Percentiles rank a stretch among this genome's conserved stretches.
phyloP scores from a whole-genome alignment of 2,797 vertebrate genomes.

The Argentina silus region DNA sequence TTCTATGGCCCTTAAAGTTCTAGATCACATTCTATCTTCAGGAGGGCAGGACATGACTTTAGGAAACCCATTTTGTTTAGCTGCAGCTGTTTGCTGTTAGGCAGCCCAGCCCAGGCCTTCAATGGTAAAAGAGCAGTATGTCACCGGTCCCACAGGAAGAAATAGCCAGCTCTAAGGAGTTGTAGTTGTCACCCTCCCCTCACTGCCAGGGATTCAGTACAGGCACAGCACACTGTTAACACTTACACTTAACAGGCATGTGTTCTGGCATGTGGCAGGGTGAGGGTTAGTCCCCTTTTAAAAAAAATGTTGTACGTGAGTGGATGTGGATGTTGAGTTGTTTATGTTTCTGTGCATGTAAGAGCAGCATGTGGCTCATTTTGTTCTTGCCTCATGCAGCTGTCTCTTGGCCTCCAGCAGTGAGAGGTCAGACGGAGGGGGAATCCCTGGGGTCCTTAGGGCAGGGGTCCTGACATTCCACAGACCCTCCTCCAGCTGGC shows the following conservation, averaged over 20 bases:
- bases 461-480: constrained; percentile 17
- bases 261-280: neutral
- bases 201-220: constrained; percentile 16
- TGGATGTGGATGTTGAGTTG: constrained; percentile 2
- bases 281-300: neutral
- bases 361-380: constrained; percentile 12
- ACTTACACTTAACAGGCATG: constrained; percentile 16
- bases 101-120: constrained; percentile 21
- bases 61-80: neutral
- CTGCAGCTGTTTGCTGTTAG: neutral
- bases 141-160: constrained; percentile 41
- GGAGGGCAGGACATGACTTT: neutral
- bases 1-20: neutral
- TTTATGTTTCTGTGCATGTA: constrained; percentile 7
- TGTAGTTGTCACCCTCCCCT: constrained; percentile 34
- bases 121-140: constrained; percentile 34
- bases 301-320: constrained; percentile 5
- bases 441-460: constrained; percentile 4
- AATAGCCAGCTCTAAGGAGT: neutral
- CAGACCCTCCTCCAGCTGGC: constrained; percentile 11
- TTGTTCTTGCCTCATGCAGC: constrained; percentile 9
- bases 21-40: neutral
- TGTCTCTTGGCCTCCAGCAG: neutral
- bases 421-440: constrained; percentile 18
- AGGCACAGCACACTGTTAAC: constrained; percentile 8